Evolutionary conservation across 1,140 invertebrate genomes (phyloP), one percentile per base, ranked within the genome.

Genomic region (Hestina assimilis): DNA sequence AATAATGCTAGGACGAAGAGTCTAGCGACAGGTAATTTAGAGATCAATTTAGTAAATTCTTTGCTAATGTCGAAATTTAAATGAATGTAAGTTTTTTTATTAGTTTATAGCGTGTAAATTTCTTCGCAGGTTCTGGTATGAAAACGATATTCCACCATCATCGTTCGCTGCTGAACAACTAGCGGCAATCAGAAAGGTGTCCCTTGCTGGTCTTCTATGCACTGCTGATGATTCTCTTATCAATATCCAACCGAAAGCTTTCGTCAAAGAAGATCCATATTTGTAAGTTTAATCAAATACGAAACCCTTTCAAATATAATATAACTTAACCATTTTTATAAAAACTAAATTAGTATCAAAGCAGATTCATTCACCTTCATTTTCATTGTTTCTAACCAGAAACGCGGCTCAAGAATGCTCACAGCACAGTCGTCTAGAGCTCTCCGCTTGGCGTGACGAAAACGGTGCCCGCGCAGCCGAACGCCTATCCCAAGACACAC

Each of bases 111-210:
- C 17, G 11, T 31, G 3, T 43, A 43, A 41, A 15, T 47, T 41
- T 35, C 33, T 59, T 59, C 41, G 4, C 63, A 91, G 97, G 51
- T 98, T 97, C 72, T 99, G 97, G 96, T 98, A 97, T 69, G 97
- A 98, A 84, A 98, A 98, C 74, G 97, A 98, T 75, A 91, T 98
- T 20, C 96, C 96, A 0, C 96, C 96, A 0, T 96, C 96, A 1
- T 93, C 96, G 4, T 92, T 98, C 58, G 93, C 90, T 4, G 70
- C 91, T 50, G 93, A 93, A 41, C 98, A 99, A 84, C 88, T 99
- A 1, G 91, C 92, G 40, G 96, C 98, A 63, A 93, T 99, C 28
- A 92, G 95, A 55, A 96, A 96, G 79, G 92, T 94, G 0, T 93
- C 93, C 0, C 82, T 99, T 1, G 93, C 96, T 0, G 92, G 95